These are phyloP conservation scores for Sinocyclocheilus rhinocerous DNA, from an alignment of 2,113 vertebrate species.

Conservation along the genomic window DNA sequence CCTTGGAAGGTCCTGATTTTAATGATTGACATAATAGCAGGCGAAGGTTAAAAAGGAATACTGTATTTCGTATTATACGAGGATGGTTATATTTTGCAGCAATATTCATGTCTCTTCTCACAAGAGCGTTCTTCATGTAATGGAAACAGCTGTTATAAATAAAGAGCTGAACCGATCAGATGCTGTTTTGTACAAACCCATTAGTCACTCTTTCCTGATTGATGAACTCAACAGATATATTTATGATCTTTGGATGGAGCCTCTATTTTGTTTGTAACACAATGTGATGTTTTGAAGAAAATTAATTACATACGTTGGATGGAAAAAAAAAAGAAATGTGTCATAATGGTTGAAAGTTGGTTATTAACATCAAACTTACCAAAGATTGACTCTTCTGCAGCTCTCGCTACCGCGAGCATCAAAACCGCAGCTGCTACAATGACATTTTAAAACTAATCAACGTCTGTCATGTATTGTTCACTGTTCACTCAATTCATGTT, in stretches of 20 bases:
- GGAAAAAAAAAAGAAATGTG: constrained; percentile 15
- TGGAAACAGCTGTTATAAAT: constrained; percentile 51
- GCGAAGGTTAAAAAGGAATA: constrained; percentile 25
- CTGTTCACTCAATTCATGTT: neutral
- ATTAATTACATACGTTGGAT: neutral
- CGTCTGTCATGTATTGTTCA: neutral
- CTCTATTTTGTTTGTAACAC: constrained; percentile 21
- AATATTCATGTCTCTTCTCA: constrained; percentile 39
- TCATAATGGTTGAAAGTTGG: neutral
- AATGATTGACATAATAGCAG: constrained; percentile 47
- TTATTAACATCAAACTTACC: neutral
- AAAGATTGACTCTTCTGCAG: neutral
- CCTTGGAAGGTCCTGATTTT: constrained; percentile 40
- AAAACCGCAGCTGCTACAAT: neutral
- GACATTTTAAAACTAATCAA: neutral
- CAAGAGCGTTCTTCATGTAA: constrained; percentile 41
- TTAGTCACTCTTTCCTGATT: constrained; percentile 55
- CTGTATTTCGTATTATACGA: constrained; percentile 33
- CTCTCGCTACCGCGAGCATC: neutral
- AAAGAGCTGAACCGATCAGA: constrained; percentile 50
- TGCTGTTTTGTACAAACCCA: constrained; percentile 34
- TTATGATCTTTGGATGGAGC: constrained; percentile 11
- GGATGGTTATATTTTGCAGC: constrained; percentile 6
- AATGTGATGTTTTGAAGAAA: constrained; percentile 13
- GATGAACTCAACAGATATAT: constrained; percentile 28